Evolutionary conservation across 2,797 vertebrate species (phyloP), one percentile per base, ranked within the genome.

Genomic region (Eospalax fontanierii): DNA sequence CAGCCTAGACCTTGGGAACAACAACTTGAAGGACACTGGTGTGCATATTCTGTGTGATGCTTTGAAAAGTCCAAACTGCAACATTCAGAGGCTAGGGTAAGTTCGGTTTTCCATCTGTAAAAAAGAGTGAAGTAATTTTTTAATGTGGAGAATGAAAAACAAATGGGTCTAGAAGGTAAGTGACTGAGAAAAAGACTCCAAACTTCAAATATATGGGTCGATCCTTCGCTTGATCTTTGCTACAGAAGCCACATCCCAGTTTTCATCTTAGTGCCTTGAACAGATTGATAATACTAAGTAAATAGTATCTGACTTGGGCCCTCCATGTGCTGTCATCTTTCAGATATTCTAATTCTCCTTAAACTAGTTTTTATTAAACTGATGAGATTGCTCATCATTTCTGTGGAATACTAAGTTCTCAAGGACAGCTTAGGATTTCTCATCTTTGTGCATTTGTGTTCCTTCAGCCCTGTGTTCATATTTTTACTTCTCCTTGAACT

Each of bases 1-100:
- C 21, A 96, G 87, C 75, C 91, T 98, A 74, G 76, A 97, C 24
- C 94, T 98, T 40, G 96, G 97, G 15, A 71, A 94, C 76, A 98
- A 98, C 75, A 30, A 93, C 33, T 83, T 98, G 57, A 38, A 61
- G 83, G 95, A 98, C 80, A 35, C 74, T 40, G 97, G 98, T 61
- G 66, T 97, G 18, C 80, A 95, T 87, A 94, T 97, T 65, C 83
- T 98, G 18, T 97, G 80, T 78, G 86, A 97, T 1, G 96, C 96
- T 91, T 93, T 98, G 83, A 96, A 73, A 80, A 74, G 95, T 65
- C 89, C 96, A 86, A 57, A 90, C n/a, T 97, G 97, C 86, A 95
- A 84, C 2, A 91, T 98, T 83, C 86, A 96, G 88, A 97, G 50
- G 24, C 91, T 98, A 3, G 90, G 97, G 97, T 98, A 85, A 93